Evolutionary conservation across 2,113 vertebrate species (phyloP).

Genomic region (Emydocephalus ijimae): DNA sequence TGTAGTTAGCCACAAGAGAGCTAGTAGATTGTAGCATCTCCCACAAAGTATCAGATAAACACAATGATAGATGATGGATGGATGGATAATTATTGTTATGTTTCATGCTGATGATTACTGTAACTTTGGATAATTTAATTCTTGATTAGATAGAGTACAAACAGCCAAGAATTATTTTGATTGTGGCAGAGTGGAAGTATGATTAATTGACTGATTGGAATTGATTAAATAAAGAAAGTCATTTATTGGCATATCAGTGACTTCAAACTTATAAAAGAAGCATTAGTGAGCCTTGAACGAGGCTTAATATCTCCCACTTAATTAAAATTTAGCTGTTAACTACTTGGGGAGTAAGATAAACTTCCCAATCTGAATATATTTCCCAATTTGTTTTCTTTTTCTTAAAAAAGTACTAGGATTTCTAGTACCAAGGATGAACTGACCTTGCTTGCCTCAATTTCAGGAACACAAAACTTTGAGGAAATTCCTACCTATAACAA

Average conservation of each 20-base stretch:
- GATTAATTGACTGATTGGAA: not conserved
- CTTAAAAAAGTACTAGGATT: constrained; percentile 34
- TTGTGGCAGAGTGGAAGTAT: not conserved
- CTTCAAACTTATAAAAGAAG: not conserved
- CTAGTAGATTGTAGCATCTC: not conserved
- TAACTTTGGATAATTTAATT: not conserved
- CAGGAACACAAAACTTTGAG: constrained; percentile 79
- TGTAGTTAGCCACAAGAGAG: not conserved
- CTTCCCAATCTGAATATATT: not conserved
- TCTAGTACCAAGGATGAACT: constrained; percentile 24
- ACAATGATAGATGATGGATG: not conserved
- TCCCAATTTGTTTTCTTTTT: not conserved
- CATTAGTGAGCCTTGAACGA: constrained; percentile 47
- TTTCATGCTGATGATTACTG: not conserved
- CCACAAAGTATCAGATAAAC: not conserved
- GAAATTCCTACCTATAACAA: constrained; percentile 72
- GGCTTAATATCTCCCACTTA: constrained; percentile 49
- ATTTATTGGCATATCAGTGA: not conserved
- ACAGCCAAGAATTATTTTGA: not conserved
- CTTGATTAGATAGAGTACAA: not conserved
- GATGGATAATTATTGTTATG: not conserved
- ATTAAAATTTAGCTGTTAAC: not conserved
- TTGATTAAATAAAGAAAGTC: not conserved
- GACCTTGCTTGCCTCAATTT: constrained; percentile 34
- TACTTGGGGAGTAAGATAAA: not conserved